phyloP scores from a whole-genome alignment of 2,888 invertebrate species.

The Rhagium mordax region DNA sequence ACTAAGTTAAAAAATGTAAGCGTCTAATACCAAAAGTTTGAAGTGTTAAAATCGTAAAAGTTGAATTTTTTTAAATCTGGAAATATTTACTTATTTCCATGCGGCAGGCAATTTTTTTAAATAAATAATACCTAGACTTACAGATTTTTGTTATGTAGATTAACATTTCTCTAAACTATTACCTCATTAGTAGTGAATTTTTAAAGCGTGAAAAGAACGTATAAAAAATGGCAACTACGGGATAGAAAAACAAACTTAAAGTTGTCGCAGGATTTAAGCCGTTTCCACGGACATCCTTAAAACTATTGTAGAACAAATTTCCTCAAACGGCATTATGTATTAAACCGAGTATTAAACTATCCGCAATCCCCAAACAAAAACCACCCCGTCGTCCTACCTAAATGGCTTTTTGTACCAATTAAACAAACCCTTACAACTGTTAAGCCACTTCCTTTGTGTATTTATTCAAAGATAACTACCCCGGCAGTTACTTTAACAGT shows the following conservation, averaged over 20 bases:
- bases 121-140: too few relatives aligned
- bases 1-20: too few relatives aligned
- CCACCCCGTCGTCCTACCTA: neutral
- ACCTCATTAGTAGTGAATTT: too few relatives aligned
- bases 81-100: too few relatives aligned
- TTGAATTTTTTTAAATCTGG: too few relatives aligned
- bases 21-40: too few relatives aligned
- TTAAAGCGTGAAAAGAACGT: too few relatives aligned
- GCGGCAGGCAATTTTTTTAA: too few relatives aligned
- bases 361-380: neutral
- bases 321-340: neutral
- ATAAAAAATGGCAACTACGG: neutral
- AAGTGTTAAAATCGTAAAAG: too few relatives aligned
- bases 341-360: neutral
- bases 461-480: slow-evolving; percentile 42
- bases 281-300: neutral
- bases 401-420: slow-evolving; percentile 41
- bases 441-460: slow-evolving; percentile 47
- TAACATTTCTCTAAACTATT: too few relatives aligned
- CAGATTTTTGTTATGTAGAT: too few relatives aligned
- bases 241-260: neutral
- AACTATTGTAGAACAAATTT: neutral
- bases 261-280: neutral
- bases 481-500: slow-evolving; percentile 37
- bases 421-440: slow-evolving; percentile 36